Base-by-base conservation (phyloP, 2,113 vertebrate species). In the Rhagologus leucostigma region DNA sequence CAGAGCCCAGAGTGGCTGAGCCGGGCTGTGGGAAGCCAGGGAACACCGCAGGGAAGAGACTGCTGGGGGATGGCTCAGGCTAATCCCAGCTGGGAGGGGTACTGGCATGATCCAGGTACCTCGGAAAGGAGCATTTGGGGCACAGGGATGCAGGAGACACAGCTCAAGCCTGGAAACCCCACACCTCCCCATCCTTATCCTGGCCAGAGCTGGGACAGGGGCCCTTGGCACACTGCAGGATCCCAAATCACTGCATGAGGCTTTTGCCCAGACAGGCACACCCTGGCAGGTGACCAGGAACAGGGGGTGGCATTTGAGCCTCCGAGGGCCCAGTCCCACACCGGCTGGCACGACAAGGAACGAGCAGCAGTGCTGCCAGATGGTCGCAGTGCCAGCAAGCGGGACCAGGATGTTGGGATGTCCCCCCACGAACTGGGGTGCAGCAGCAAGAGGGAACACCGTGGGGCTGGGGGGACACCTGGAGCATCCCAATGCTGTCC, bases 361-460 rank as follows among this genome's bases (percentile, higher is more conserved):
- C 19, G 3, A 56, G 65, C 42, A 80, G 63, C 76, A 41, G 37
- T 0, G 57, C 68, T 84, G 81, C 63, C 80, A 39, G 55, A 32
- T 2, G 2, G 37, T 16, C 1, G 0, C 46, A 19, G n/a, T 29
- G 65, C 52, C 17, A 23, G 49, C 4, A 3, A 81, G 68, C 0
- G 0, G 53, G 37, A 77, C 39, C 33, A 7, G 39, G 67, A 10
- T 4, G 9, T 67, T 13, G 20, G 35, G 76, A 29, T 16, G 30
- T 35, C 5, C 0, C n/a, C 56, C 62, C 60, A 2, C 3, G 35
- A 86, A 27, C 21, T 4, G 60, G 63, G n/a, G 15, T 1, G 6
- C 59, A 62, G 86, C 64, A 60, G 47, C 67, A 30, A 59, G 70
- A 75, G 50, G 35, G 63, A 49, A 56, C 2, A 0, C 29, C 29